phyloP scores from a whole-genome alignment of 2,113 vertebrate species.

The Cochlearius cochlearius region DNA sequence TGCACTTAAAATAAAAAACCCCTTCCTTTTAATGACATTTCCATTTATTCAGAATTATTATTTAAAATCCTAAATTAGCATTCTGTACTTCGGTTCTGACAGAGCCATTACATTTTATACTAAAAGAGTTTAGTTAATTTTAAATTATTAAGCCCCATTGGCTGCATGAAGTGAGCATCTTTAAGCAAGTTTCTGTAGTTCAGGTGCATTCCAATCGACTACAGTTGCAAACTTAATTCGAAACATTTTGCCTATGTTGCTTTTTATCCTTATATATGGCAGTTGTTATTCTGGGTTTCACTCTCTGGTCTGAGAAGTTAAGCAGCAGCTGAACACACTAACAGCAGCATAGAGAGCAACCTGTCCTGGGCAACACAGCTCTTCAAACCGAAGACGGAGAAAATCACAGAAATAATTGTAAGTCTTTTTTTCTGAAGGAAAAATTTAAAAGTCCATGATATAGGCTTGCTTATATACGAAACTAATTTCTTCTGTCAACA shows the following conservation, averaged over 20 bases:
- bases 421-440: not conserved
- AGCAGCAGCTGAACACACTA: not conserved
- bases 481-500: not conserved
- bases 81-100: constrained; percentile 56
- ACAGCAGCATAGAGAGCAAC: not conserved
- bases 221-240: not conserved
- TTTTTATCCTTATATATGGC: not conserved
- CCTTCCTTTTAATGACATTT: constrained; percentile 66
- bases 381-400: not conserved
- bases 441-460: not conserved
- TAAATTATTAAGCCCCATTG: constrained; percentile 67
- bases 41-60: constrained; percentile 75
- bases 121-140: constrained; percentile 71
- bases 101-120: constrained; percentile 72
- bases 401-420: not conserved
- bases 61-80: constrained; percentile 75
- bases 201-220: not conserved
- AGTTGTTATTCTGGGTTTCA: not conserved
- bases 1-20: constrained; percentile 36
- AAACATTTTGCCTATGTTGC: not conserved
- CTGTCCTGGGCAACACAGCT: not conserved
- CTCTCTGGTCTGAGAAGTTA: not conserved
- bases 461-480: not conserved
- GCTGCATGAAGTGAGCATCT: constrained; percentile 42
- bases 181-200: constrained; percentile 16